Conservation (phyloP, 64 coral and sea anemone genomes). For the Exaiptasia diaphana region DNA sequence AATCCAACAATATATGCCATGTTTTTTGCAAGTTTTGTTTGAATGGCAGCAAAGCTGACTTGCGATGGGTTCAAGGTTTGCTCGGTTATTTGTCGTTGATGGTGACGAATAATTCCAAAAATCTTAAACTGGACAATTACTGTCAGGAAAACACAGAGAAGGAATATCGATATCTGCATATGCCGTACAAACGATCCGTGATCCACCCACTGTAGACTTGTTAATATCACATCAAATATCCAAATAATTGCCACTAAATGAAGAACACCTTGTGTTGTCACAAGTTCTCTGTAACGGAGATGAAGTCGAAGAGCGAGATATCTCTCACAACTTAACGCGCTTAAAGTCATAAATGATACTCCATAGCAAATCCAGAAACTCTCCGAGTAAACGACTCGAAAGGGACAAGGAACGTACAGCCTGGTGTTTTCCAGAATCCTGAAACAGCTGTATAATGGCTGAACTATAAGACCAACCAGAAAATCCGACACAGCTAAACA, state of each 20-base stretch:
- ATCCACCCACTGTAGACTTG: slow-evolving; percentile 54
- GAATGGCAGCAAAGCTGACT: background rate
- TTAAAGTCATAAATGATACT: slow-evolving; percentile 72
- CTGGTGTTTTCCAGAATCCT: slow-evolving; percentile 19
- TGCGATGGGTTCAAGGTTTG: slow-evolving; percentile 5
- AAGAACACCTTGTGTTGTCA: slow-evolving; percentile 41
- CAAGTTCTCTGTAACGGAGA: slow-evolving; percentile 56
- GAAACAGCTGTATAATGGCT: slow-evolving; percentile 43
- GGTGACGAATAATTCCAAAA: slow-evolving; percentile 16
- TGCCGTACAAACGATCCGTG: slow-evolving; percentile 19
- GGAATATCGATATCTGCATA: slow-evolving; percentile 39
- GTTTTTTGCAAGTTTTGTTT: slow-evolving; percentile 11
- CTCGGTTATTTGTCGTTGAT: slow-evolving; percentile 21
- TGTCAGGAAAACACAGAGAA: slow-evolving; percentile 21
- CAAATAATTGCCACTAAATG: slow-evolving; percentile 43
- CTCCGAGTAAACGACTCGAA: slow-evolving; percentile 52
- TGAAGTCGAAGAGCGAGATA: slow-evolving; percentile 65
- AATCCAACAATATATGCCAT: slow-evolving; percentile 54
- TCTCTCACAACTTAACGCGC: slow-evolving; percentile 71
- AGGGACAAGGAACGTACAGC: slow-evolving; percentile 29
- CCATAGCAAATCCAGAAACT: slow-evolving; percentile 70
- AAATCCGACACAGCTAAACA: slow-evolving; percentile 71
- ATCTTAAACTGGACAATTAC: slow-evolving; percentile 26
- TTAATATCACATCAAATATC: slow-evolving; percentile 48
- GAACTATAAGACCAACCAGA: slow-evolving; percentile 41